Evolutionary conservation across 2,797 vertebrate genomes (phyloP), one percentile per base, ranked within the genome.

Genomic region (Austrolebias charrua): DNA sequence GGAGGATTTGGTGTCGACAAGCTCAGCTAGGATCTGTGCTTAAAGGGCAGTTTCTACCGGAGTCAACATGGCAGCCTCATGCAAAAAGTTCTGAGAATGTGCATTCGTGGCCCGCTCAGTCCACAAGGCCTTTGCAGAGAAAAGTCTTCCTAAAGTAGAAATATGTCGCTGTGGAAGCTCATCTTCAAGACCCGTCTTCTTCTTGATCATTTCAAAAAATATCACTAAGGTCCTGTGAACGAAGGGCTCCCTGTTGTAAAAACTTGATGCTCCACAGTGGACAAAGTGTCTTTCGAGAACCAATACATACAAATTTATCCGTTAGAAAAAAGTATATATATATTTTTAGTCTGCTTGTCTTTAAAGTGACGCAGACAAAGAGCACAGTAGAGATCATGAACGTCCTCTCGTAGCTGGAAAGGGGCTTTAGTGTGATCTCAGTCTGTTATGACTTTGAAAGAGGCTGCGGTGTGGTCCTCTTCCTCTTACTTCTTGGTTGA

Each of bases 401-500:
- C 12, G 83, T 85, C 78, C 80, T 80, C 20, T 56, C 83, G 82
- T 73, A 67, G 79, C 50, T 64, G 65, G 62, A 62, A 42, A 19
- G 33, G 33, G 31, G 59, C 43, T 63, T 62, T 72, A 71, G 83
- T 68, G 76, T 77, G 72, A 53, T 73, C 57, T 78, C 19, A 69
- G 65, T 80, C 74, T 75, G 85, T 96, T 92, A 96, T 81, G 93
- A 93, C 86, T 96, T 91, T 2, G 92, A 75, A 82, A 94, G 92
- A 67, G 92, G 83, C 5, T 93, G 89, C 5, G 92, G 89, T 14
- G 91, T 86, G 87, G 93, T 92, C 92, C 95, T 94, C 89, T 95
- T 96, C 91, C 94, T 89, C 91, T 96, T 97, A 98, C 93, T 99
- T 98, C 95, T 97, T 98, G 95, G 94, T 91, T 92, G 95, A 93